Conservation (phyloP, 2,888 invertebrate species). For the Ophion obscuratus region DNA sequence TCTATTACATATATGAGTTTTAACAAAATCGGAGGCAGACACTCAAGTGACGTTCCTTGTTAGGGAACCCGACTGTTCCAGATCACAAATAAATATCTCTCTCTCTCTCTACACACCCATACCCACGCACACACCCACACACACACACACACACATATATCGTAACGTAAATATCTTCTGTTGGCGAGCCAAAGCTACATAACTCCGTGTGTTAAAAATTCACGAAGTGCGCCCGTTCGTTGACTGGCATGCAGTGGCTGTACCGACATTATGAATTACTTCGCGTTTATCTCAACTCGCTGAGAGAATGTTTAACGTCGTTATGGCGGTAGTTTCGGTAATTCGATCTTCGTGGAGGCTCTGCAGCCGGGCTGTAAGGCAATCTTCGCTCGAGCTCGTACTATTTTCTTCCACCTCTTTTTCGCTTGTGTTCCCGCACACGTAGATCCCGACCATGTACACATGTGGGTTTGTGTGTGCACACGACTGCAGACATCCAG, state of each 20-base stretch:
- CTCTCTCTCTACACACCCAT: not conserved
- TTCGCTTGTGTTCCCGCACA: slow-evolving; percentile 62
- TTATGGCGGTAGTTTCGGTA: slow-evolving; percentile 62
- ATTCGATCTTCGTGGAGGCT: slow-evolving; percentile 56
- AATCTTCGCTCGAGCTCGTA: slow-evolving; percentile 65
- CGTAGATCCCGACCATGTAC: not conserved
- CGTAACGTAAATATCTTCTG: not conserved
- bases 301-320: slow-evolving; percentile 58
- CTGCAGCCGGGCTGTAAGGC: slow-evolving; percentile 48
- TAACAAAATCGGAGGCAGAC: too few species aligned
- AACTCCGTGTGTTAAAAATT: not conserved
- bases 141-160: not conserved
- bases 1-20: too few species aligned
- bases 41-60: too few species aligned
- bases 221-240: not conserved
- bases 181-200: not conserved
- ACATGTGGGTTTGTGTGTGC: not conserved
- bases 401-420: slow-evolving; percentile 66
- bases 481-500: slow-evolving; percentile 47
- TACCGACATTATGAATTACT: slow-evolving; percentile 54
- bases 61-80: too few species aligned
- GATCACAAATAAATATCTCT: not conserved
- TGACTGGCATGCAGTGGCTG: not conserved
- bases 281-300: slow-evolving; percentile 49
- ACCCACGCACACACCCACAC: not conserved